Conservation (phyloP, 1,140 invertebrate genomes). For the Drosophila ohnishii region DNA sequence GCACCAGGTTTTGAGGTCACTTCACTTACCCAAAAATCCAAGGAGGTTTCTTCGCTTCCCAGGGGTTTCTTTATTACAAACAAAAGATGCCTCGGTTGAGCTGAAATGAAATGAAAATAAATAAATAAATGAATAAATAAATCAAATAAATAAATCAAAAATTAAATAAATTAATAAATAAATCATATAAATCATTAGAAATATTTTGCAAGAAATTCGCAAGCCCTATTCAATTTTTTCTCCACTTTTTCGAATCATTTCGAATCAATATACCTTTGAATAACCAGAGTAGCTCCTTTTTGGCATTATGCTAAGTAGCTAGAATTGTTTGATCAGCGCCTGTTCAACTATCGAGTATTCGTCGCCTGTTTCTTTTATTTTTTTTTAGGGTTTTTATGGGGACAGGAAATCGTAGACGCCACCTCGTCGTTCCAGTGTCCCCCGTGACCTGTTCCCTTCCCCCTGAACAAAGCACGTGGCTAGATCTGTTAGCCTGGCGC, state of each 20-base stretch:
- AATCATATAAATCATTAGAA: background rate
- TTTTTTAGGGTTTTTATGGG: constrained; percentile 23
- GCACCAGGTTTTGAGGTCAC: background rate
- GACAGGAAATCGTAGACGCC: constrained; percentile 52
- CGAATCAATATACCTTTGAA: constrained; percentile 8
- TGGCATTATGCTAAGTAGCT: constrained; percentile 57
- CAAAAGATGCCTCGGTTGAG: background rate
- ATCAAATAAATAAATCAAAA: too few relatives aligned
- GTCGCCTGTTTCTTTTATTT: constrained; percentile 56
- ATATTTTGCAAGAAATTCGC: background rate
- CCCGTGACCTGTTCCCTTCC: background rate
- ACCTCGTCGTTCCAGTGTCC: background rate
- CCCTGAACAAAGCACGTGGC: constrained; percentile 35
- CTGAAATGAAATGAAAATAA: background rate
- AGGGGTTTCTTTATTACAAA: background rate
- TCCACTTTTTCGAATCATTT: background rate
- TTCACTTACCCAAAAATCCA: constrained; percentile 4
- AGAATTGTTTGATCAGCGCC: constrained; percentile 66
- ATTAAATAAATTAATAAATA: background rate
- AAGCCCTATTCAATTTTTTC: background rate
- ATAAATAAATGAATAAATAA: background rate
- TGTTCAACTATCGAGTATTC: constrained; percentile 70
- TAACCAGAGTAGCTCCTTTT: background rate
- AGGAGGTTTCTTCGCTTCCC: background rate
- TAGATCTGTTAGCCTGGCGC: constrained; percentile 17